Conservation (phyloP, 1,140 invertebrate species). For the Anastatus disparis region DNA sequence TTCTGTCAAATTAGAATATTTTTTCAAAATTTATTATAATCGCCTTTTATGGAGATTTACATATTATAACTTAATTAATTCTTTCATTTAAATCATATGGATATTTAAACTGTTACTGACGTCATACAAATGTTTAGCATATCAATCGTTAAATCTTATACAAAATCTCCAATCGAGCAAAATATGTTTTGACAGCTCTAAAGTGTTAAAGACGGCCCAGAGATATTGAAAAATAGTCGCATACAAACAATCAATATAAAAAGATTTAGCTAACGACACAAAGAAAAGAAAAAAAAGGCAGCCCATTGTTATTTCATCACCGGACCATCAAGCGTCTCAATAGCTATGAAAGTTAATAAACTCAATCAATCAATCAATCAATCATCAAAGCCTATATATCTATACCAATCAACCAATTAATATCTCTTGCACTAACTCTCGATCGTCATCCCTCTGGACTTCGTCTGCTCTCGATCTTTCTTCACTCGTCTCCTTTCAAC, state of each 20-base stretch:
- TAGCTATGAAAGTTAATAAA: slow-evolving; percentile 35
- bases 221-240: background rate
- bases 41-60: too few species aligned
- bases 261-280: too few species aligned
- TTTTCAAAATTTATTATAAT: too few species aligned
- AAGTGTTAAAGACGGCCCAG: background rate
- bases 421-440: slow-evolving; percentile 5
- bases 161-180: too few species aligned
- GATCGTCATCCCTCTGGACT: background rate
- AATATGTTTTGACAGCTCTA: background rate
- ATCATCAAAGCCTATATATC: slow-evolving; percentile 12
- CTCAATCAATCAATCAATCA: slow-evolving; percentile 23
- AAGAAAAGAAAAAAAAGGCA: background rate
- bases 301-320: slow-evolving; percentile 23
- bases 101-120: too few species aligned
- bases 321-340: background rate
- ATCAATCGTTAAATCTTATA: too few species aligned
- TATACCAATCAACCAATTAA: slow-evolving; percentile 36
- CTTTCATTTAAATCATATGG: too few species aligned
- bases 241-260: background rate
- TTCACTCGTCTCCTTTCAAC: background rate
- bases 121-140: too few species aligned
- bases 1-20: too few species aligned
- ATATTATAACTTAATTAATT: too few species aligned
- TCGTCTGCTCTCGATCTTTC: slow-evolving; percentile 16